Percentiles rank a stretch among this genome's conserved stretches.
phyloP scores from a whole-genome alignment of 2,113 vertebrate species.

The Grammomys surdaster region DNA sequence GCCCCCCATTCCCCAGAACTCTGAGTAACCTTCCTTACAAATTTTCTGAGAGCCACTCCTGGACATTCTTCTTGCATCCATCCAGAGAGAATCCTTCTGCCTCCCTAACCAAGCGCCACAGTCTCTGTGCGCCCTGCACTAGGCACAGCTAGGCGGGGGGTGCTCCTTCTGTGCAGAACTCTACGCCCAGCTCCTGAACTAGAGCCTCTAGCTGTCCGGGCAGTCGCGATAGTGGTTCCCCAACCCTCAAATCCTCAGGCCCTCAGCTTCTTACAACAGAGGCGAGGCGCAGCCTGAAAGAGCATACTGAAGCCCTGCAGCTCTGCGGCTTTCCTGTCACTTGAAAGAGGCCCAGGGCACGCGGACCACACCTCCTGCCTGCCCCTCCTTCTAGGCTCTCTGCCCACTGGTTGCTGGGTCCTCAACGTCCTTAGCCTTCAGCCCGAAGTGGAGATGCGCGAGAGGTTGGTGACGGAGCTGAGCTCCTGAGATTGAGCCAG shows the following conservation, averaged over 20 bases:
- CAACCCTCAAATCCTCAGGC: too few species aligned
- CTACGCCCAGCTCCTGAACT: background rate
- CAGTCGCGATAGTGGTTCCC: background rate
- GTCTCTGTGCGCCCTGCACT: background rate
- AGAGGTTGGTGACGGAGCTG: constrained; percentile 86
- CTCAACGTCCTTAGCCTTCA: constrained; percentile 82
- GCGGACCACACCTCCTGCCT: background rate
- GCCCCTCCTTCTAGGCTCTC: constrained; percentile 2
- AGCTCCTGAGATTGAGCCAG: constrained; percentile 84
- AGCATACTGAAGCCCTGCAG: background rate
- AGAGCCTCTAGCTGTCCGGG: background rate
- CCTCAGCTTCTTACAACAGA: background rate
- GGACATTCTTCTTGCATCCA: background rate
- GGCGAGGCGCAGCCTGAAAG: background rate
- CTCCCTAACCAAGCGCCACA: background rate
- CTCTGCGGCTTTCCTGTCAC: background rate
- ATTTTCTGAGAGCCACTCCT: background rate
- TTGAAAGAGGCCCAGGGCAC: constrained; percentile 13
- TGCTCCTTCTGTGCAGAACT: background rate
- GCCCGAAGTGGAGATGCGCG: constrained; percentile 89
- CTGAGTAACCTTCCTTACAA: background rate
- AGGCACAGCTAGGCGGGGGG: background rate
- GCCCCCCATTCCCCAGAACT: background rate
- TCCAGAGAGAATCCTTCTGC: background rate
- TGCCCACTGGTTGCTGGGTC: constrained; percentile 69